Evolutionary conservation across 2,888 invertebrate species (phyloP), one percentile per base, ranked within the genome.

Genomic region (Aleiodes alternator): DNA sequence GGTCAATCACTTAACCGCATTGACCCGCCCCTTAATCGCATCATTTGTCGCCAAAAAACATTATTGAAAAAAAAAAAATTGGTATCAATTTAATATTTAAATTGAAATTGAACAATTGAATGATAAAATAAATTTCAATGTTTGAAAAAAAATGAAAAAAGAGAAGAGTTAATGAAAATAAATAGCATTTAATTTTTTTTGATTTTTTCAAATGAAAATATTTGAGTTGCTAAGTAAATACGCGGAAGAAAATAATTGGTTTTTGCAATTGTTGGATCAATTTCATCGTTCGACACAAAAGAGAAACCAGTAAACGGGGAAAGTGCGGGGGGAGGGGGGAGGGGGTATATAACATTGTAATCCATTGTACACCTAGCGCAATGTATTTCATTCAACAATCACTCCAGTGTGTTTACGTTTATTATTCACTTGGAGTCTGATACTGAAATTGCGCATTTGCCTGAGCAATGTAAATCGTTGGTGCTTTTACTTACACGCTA

Each of bases 201-300:
- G 3, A 31, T 43, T 43, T 43, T 43, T 43, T 43, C 9, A 7
- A 43, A 43, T 43, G 0, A 9, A 43, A 43, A 43, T 43, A 43
- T 43, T 43, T 43, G 9, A 38, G 8, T 8, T 43, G 43, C 3
- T 43, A 11, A 43, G 9, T 43, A 43, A 74, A 76, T 73, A 68
- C 38, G 56, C 57, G 56, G 43, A 69, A 38, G 61, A 86, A 66
- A 50, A 78, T 73, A 23, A 86, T 69, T 4, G 86, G 84, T 38
- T 70, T 72, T 38, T 82, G 80, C 5, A 80, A 78, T 43, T 84
- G 85, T 8, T 75, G 55, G 77, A 86, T 85, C 12, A 85, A 23
- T 43, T 34, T 34, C 59, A 34, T 12, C 59, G 59, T 34, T 59
- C 16, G 31, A 59, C 12, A 59, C 12, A 12, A 43, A 43, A 43